A percentile compares a stretch with the other conserved stretches of the same genome.
Evolutionary conservation across 2,797 vertebrate genomes (phyloP).

Genomic region (Heliangelus exortis): DNA sequence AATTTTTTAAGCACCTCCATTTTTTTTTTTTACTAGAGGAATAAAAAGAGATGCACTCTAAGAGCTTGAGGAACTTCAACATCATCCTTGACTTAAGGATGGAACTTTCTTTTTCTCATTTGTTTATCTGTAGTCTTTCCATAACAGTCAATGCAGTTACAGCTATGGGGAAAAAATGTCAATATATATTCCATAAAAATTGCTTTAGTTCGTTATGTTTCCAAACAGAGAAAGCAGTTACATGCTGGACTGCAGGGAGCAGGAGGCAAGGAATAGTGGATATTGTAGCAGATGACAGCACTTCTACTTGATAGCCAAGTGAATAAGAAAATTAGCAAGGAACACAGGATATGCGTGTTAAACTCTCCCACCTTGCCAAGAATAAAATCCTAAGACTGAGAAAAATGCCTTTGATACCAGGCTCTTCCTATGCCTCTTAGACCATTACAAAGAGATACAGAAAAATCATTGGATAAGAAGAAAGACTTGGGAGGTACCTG

Average conservation of each 20-base stretch:
- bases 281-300: neutral
- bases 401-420: neutral
- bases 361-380: neutral
- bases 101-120: neutral
- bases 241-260: neutral
- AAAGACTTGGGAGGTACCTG: accelerated
- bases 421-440: neutral
- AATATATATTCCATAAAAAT: neutral
- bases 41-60: neutral
- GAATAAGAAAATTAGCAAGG: neutral
- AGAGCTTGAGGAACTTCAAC: neutral
- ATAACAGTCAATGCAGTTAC: neutral
- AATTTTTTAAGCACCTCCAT: neutral
- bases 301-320: neutral
- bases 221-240: neutral
- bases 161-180: neutral
- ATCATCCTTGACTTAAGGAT: neutral
- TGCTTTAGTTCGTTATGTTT: neutral
- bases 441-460: neutral
- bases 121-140: neutral
- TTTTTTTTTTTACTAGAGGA: neutral
- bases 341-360: neutral
- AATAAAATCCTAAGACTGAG: neutral
- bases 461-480: neutral
- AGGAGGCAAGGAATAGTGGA: neutral